Base-by-base conservation (phyloP, 1,140 invertebrate species). In the Temnothorax curvispinosus region DNA sequence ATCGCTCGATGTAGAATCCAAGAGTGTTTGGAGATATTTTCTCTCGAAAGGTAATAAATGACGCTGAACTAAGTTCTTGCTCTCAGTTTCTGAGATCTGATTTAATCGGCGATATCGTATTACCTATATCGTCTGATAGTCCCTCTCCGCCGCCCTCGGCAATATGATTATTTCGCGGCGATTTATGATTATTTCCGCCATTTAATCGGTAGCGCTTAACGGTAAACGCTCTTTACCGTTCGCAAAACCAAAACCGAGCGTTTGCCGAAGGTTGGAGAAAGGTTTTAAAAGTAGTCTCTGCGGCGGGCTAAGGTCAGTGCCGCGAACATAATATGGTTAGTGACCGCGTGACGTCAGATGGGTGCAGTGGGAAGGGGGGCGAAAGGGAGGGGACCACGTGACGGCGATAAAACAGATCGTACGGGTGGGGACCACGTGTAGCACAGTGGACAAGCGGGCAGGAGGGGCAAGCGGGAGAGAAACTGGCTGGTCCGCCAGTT, bases 251-350 rank as follows among this genome's bases (percentile, higher is more conserved):
- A 75, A 84, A 84, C 27, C 54, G 67, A 47, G 38, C 27, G 18
- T 74, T 74, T 60, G 21, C 27, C 67, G 67, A 60, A 84, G 54
- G 62, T 65, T 65, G 74, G 27, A 78, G 41, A 44, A 78, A 77
- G 74, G n/a, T 86, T 86, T 81, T 67, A 69, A 86, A 86, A 86
- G 76, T 69, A 35, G 50, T 58, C 56, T 60, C 58, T 18, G 75
- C 65, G 41, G 84, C 77, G 84, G 85, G 86, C 90, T 93, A 94
- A 94, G 93, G 93, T 94, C 93, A 94, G 93, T 93, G 92, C 90
- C 92, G 92, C 85, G 89, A 82, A 89, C 89, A 88, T 91, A 90
- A 93, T 82, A 90, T 91, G 88, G 92, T 93, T 93, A 92, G 92
- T 93, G 91, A 92, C 91, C 91, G 91, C 89, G 87, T 91, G 91